Percentiles rank a stretch among this genome's conserved stretches.
Conservation (phyloP, 1,140 invertebrate genomes). For the Stegodyphus dumicola region DNA sequence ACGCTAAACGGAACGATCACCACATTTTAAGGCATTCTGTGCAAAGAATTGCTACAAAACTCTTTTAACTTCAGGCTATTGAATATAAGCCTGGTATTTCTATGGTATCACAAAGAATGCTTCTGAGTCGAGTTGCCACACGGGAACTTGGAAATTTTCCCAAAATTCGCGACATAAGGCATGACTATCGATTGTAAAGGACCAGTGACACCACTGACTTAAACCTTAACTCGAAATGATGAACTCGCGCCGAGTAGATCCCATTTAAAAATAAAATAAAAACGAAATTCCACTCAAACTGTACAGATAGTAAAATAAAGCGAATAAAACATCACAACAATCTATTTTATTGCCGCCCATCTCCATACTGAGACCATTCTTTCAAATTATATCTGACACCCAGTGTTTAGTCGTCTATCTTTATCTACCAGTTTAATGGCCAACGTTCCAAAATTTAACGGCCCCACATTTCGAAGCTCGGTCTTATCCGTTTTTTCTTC, state of each 20-base stretch:
- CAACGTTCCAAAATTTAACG: slow-evolving; percentile 48
- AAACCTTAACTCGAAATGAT: slow-evolving; percentile 47
- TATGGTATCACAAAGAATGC: no score
- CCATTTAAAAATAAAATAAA: slow-evolving; percentile 26
- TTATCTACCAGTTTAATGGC: slow-evolving; percentile 53
- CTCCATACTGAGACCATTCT: slow-evolving; percentile 45
- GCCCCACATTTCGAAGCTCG: background rate
- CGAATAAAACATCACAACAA: slow-evolving; percentile 49
- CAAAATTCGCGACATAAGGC: no score
- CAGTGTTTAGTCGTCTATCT: slow-evolving; percentile 25
- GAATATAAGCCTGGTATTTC: no score
- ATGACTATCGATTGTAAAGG: no score
- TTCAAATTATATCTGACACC: slow-evolving; percentile 51
- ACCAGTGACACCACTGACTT: background rate
- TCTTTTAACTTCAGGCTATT: no score
- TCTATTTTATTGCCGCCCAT: slow-evolving; percentile 53
- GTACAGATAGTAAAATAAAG: slow-evolving; percentile 53
- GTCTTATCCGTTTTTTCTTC: slow-evolving; percentile 7
- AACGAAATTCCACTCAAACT: background rate
- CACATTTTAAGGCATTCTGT: no score
- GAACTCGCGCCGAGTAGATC: slow-evolving; percentile 33
- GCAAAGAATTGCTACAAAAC: no score
- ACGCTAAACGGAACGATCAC: no score
- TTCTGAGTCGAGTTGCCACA: no score
- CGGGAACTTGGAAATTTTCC: no score